Percentiles rank a stretch among this genome's conserved stretches.
phyloP scores from a whole-genome alignment of 2,113 vertebrate species.

The Brachypteracias leptosomus region DNA sequence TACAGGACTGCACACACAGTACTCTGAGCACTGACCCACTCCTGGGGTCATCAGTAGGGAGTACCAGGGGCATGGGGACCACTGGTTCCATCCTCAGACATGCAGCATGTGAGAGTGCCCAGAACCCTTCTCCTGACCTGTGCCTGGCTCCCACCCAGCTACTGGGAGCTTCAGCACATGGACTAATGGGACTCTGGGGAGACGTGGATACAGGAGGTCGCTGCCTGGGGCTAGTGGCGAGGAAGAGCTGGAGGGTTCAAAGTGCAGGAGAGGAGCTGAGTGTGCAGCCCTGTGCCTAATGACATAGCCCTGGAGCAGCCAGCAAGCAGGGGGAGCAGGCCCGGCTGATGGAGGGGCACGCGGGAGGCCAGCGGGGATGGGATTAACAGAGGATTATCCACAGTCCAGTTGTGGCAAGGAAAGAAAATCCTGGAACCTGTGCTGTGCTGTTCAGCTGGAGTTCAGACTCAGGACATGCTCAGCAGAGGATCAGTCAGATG shows the following conservation, averaged over 20 bases:
- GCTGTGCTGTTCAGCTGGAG: constrained; percentile 1
- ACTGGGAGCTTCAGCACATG: neutral
- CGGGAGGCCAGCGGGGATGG: neutral
- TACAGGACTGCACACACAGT: neutral
- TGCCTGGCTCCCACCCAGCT: neutral
- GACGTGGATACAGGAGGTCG: neutral
- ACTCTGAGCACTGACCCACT: neutral
- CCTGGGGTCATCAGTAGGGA: neutral
- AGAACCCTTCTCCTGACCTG: neutral
- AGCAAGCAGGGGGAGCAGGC: neutral
- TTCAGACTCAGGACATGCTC: constrained; percentile 19
- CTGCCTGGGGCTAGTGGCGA: neutral
- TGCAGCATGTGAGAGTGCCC: fast-evolving
- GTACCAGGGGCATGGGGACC: neutral
- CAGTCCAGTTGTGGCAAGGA: neutral
- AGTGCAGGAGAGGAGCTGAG: constrained; percentile 35
- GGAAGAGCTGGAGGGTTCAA: constrained; percentile 12
- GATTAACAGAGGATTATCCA: constrained; percentile 52
- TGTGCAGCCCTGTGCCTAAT: neutral
- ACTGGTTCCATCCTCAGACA: neutral
- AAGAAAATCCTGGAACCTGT: constrained; percentile 42
- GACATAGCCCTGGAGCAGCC: neutral
- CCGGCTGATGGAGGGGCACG: neutral
- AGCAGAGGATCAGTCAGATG: neutral
- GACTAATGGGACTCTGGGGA: neutral